Evolutionary conservation across 2,888 invertebrate species (phyloP), one percentile per base, ranked within the genome.

Genomic region (Digitonthophagus gazella): DNA sequence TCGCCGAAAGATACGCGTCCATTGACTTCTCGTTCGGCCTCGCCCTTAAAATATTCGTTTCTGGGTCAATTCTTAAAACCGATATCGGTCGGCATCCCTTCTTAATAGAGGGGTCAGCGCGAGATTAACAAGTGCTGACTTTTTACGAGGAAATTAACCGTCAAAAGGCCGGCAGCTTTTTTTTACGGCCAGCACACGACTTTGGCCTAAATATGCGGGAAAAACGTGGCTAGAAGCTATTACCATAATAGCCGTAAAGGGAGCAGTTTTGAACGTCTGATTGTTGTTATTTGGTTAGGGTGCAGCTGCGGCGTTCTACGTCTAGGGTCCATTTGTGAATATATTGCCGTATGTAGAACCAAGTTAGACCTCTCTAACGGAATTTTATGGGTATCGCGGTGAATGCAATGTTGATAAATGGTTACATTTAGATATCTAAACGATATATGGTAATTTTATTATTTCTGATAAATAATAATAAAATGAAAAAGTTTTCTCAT

Each of bases 171-270:
- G 18, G 57, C n/a, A 19, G 61, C 18, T 18, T 61, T 61, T 61
- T 61, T 61, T 61, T 61, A n/a, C 4, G 61, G 18, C 61, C 61
- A 61, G 61, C 61, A 61, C 61, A 61, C 61, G 61, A 61, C 61
- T 19, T 61, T 20, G 16, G 61, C 5, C 20, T 61, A 61, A 61
- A 18, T 61, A 61, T 61, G 14, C 61, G 19, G 20, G 20, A 20
- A 19, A 61, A 61, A 61, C 61, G 61, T 61, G 61, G 20, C 61
- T 20, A 61, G 61, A n/a, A 61, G 18, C 61, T 61, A 61, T 61
- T 61, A 61, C 61, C 61, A 61, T 61, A 61, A 61, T 61, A 61
- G 61, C 19, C 20, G 61, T 61, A 61, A 61, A 61, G 61, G 61
- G 61, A 61, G 61, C 61, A 61, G 61, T 61, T 61, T 19, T 16